Percentiles rank a stretch among this genome's conserved stretches.
These are phyloP conservation scores for Poecilia velifera DNA, from an alignment of 2,797 vertebrate species.

Conservation along the genomic window DNA sequence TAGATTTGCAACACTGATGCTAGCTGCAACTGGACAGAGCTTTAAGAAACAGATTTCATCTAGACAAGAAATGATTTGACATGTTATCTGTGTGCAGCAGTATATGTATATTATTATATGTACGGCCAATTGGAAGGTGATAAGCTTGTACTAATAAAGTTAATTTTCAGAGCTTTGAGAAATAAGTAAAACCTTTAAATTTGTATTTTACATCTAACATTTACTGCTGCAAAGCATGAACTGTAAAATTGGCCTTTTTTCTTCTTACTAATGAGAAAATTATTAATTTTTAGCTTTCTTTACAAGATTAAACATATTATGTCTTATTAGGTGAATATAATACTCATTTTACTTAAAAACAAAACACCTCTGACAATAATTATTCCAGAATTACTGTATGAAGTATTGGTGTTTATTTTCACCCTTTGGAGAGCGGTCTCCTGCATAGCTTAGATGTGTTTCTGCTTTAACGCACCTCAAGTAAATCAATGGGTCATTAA, in stretches of 20 bases:
- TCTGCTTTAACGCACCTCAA: neutral
- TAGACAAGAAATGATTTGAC: neutral
- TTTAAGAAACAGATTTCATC: neutral
- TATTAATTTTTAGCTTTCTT: neutral
- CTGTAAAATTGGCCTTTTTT: neutral
- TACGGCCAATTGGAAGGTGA: neutral
- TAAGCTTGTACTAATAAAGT: neutral
- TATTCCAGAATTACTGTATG: neutral
- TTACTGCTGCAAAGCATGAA: neutral
- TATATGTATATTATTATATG: neutral
- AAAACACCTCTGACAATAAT: neutral
- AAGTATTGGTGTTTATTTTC: neutral
- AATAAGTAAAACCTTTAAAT: neutral
- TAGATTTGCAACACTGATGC: neutral
- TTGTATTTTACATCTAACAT: neutral
- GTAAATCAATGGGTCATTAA: slow-evolving; percentile 1
- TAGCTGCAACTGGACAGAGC: neutral
- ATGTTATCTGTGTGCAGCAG: neutral
- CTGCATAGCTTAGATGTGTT: neutral
- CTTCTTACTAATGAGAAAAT: neutral
- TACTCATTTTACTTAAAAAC: neutral
- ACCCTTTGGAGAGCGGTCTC: neutral
- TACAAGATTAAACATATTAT: neutral
- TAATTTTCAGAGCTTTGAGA: neutral
- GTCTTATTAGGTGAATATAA: neutral